Evolutionary conservation across 2,888 invertebrate genomes (phyloP), one percentile per base, ranked within the genome.

Genomic region (Aporophyla nigra): DNA sequence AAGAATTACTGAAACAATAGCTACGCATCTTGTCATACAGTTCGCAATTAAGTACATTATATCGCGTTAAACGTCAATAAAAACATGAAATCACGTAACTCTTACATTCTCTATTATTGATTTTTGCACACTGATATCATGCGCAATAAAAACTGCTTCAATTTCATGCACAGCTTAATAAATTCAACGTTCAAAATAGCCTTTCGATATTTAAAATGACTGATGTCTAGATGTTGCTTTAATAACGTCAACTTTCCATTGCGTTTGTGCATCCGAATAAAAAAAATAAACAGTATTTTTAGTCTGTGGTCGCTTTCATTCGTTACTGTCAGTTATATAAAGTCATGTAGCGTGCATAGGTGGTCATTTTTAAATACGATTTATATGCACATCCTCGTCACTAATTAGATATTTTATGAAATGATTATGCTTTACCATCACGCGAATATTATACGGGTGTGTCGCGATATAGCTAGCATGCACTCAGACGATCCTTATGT

Each of bases 281-380:
- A 69, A 80, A 62, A 70, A 56, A 54, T 49, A 72, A 61, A 59
- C 40, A 16, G n/a, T 24, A 27, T 71, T 71, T 74, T 85, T 67
- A 65, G 51, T 49, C 24, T 68, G 43, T 68, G 19, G 43, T 40
- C 49, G 43, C 83, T 83, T 85, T 83, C 86, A 66, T 85, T 82
- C 82, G 51, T 70, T 49, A 67, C 69, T 53, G 76, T 71, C 82
- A 68, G 51, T 71, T 73, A 68, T 68, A 71, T 14, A 67, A 77
- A 62, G 51, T 54, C 72, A 68, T 72, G 62, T 76, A 70, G 82
- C 83, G 85, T 83, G 85, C n/a, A 16, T 12, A 27, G n/a, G 12
- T 40, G 16, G 54, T 67, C 16, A 59, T 24, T 72, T 67, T 66
- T 43, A 69, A 84, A 65, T 46, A 68, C 61, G 21, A 72, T 74